Percentiles rank a stretch among this genome's conserved stretches.
phyloP scores from a whole-genome alignment of 2,113 vertebrate genomes.

The Lycocorax pyrrhopterus region DNA sequence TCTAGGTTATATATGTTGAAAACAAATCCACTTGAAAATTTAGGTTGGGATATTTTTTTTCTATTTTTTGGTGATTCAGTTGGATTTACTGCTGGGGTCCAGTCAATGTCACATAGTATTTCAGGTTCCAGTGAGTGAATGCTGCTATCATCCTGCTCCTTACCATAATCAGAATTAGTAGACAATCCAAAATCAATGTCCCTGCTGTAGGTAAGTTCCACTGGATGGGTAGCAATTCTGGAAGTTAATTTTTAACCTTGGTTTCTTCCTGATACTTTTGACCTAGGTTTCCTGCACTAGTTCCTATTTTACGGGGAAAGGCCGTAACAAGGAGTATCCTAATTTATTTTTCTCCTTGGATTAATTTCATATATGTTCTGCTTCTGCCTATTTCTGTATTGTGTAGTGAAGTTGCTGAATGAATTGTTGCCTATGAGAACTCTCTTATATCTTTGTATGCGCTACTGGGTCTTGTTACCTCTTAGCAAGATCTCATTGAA shows the following conservation, averaged over 20 bases:
- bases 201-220: background rate
- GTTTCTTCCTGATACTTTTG: background rate
- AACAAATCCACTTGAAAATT: background rate
- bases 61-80: background rate
- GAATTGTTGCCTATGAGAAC: background rate
- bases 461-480: background rate
- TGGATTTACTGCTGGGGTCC: background rate
- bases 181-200: background rate
- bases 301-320: background rate
- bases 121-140: background rate
- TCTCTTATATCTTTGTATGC: background rate
- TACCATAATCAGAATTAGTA: background rate
- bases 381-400: background rate
- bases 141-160: background rate
- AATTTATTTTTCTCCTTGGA: background rate
- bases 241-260: background rate
- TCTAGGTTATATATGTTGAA: background rate
- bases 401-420: background rate
- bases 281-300: background rate
- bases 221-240: background rate
- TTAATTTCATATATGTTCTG: background rate
- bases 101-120: background rate
- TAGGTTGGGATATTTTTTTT: background rate
- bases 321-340: background rate
- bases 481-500: background rate